Conservation (phyloP, 1,140 invertebrate genomes). For the Drosophila lacertosa region DNA sequence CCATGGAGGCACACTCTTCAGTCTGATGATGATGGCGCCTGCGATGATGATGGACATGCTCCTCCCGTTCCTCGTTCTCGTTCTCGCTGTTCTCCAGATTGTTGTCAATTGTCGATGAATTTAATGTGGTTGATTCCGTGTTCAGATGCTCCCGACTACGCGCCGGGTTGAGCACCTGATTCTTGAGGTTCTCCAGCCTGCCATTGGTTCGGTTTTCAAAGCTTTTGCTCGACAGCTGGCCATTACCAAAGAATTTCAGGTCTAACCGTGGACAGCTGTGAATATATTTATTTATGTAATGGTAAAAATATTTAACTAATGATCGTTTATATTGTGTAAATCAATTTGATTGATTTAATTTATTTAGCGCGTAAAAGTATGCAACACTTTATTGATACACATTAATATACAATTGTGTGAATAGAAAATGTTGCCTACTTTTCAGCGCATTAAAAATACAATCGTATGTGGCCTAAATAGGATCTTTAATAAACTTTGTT, state of each 20-base stretch:
- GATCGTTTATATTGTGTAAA: background rate
- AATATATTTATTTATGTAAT: no score
- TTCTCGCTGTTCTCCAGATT: slow-evolving; percentile 56
- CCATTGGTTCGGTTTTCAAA: slow-evolving; percentile 28
- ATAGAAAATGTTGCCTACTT: slow-evolving; percentile 8
- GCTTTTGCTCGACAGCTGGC: slow-evolving; percentile 40
- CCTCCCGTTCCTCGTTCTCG: slow-evolving; percentile 37
- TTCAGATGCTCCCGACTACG: slow-evolving; percentile 28
- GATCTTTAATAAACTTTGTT: no score
- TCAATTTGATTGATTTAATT: background rate
- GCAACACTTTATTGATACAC: slow-evolving; percentile 2
- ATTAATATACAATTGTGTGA: background rate
- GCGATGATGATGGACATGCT: slow-evolving; percentile 46
- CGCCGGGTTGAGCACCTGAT: slow-evolving; percentile 33
- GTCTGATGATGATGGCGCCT: slow-evolving; percentile 51
- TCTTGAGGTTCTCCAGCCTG: slow-evolving; percentile 31
- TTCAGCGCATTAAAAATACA: background rate
- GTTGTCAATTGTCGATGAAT: slow-evolving; percentile 68
- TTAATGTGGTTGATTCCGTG: slow-evolving; percentile 62
- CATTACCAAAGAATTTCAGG: slow-evolving; percentile 53
- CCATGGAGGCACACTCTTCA: slow-evolving; percentile 5
- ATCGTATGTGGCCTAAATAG: no score
- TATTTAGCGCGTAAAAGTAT: slow-evolving; percentile 11
- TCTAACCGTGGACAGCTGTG: slow-evolving; percentile 78
- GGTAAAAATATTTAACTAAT: no score